A percentile compares a stretch with the other conserved stretches of the same genome.
These are phyloP conservation scores for Pachliopta kotzebuea DNA, from an alignment of 2,888 invertebrate genomes.

Conservation along the genomic window DNA sequence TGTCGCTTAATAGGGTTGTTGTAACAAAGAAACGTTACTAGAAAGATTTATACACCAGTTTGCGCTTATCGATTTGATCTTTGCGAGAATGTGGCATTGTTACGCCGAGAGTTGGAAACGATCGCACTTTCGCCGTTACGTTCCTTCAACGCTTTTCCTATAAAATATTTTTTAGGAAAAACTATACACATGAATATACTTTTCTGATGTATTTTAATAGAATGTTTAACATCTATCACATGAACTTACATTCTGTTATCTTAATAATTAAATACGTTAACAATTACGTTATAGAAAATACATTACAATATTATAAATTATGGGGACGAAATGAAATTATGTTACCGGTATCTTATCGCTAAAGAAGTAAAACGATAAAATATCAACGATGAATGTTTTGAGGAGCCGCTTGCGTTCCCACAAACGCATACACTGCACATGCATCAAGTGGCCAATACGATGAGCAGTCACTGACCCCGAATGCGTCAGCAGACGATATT, in stretches of 20 bases:
- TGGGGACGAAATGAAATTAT: neutral
- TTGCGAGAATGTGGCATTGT: conserved; percentile 54
- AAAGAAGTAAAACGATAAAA: conserved; percentile 23
- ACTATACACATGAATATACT: conserved; percentile 34
- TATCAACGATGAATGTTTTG: conserved; percentile 32
- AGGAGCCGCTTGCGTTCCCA: conserved; percentile 64
- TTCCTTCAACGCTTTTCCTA: conserved; percentile 39
- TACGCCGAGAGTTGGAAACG: conserved; percentile 56
- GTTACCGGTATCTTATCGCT: conserved; percentile 6
- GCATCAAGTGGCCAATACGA: conserved; percentile 61
- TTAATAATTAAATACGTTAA: too few species aligned
- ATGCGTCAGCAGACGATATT: conserved; percentile 69
- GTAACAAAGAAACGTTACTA: conserved; percentile 63
- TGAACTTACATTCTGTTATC: too few species aligned
- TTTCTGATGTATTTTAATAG: conserved; percentile 29
- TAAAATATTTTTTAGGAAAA: conserved; percentile 46
- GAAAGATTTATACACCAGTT: conserved; percentile 48
- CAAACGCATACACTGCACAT: conserved; percentile 50
- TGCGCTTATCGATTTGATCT: conserved; percentile 54
- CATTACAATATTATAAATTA: neutral
- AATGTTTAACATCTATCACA: too few species aligned
- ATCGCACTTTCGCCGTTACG: conserved; percentile 49
- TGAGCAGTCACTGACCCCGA: conserved; percentile 70
- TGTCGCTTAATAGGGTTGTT: conserved; percentile 49
- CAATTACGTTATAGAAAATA: too few species aligned